Evolutionary conservation across 2,888 invertebrate species (phyloP), one percentile per base, ranked within the genome.

Genomic region (Halictus ligatus): DNA sequence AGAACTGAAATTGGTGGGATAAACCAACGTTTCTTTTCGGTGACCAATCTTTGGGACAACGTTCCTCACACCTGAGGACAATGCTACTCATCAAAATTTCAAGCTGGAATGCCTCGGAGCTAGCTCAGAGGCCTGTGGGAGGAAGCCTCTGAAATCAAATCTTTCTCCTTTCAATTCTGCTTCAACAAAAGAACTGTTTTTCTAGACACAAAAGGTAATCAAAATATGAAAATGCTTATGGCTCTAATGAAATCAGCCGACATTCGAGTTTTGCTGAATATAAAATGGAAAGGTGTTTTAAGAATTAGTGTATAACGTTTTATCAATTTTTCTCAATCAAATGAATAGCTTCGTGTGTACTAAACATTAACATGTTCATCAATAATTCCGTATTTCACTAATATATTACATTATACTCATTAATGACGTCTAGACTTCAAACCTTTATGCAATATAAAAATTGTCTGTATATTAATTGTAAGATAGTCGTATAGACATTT

Each of bases 111-210:
- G 15, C 46, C 15, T 46, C 35, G 18, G 35, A 58, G 75, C 54
- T 48, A 73, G 64, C 72, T 6, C 46, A 5, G 40, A 43, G 58
- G 18, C 54, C 46, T 50, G 50, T 67, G 40, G 35, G 21, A n/a
- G 18, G 64, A 81, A 13, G 60, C 29, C 60, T 64, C 29, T 15
- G 60, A 64, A 64, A 64, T 64, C 60, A 64, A 64, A 64, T 64
- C 60, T 64, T 72, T n/a, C 15, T n/a, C 46, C 25, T 15, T 72
- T 46, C 46, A 72, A 72, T 72, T 72, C 46, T 72, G 69, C 25
- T n/a, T 12, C n/a, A 43, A 43, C 71, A 40, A 43, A 64, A 64
- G 60, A 64, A 25, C 60, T 71, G 71, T 71, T 71, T 43, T 64
- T 64, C 15, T 15, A 29, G 60, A 29, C 60, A 64, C 25, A 64